Base-by-base conservation (phyloP, 2,797 vertebrate species). In the Sebastiscus albofasciatus region DNA sequence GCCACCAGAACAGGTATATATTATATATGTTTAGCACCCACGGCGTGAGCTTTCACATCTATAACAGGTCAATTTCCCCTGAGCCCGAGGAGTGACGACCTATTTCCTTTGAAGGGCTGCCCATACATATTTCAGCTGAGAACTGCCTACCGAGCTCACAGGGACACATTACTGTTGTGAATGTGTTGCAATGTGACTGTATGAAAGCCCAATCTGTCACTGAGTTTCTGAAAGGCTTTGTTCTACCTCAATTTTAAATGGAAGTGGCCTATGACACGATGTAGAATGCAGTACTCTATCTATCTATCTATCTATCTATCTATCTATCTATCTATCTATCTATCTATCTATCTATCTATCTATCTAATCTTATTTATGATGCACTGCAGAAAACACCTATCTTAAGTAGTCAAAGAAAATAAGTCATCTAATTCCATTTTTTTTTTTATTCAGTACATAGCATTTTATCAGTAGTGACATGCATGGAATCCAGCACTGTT, bases 51-150 rank as follows among this genome's bases (percentile, higher is more conserved):
- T 81, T 90, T 89, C 76, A 83, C 84, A 77, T 86, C 78, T 87
- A 89, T 75, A 82, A 85, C 75, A 79, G 79, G 88, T 93, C 87
- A 68, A 82, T 91, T 92, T 82, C 79, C 70, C 75, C 77, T 65
- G 83, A 87, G 84, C 86, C 14, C 10, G 46, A 34, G 22, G 31
- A 90, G 77, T 85, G 82, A 91, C 34, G 71, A 84, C 81, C 78
- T 67, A 83, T 91, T 89, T 80, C 72, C 81, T 89, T 84, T 85
- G 85, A 89, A 86, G 79, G 86, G 74, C 75, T 89, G 54, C 55
- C 67, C 72, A 75, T 91, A 82, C 77, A 91, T 89, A 90, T 87
- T 83, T 89, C 86, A 91, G 75, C 73, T 72, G 65, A 79, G 81
- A 79, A 85, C 80, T 75, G 72, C 62, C 77, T 61, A 58, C 64